Percentiles rank a stretch among this genome's conserved stretches.
phyloP scores from a whole-genome alignment of 2,888 invertebrate genomes.

The Choristoneura rosaceana region DNA sequence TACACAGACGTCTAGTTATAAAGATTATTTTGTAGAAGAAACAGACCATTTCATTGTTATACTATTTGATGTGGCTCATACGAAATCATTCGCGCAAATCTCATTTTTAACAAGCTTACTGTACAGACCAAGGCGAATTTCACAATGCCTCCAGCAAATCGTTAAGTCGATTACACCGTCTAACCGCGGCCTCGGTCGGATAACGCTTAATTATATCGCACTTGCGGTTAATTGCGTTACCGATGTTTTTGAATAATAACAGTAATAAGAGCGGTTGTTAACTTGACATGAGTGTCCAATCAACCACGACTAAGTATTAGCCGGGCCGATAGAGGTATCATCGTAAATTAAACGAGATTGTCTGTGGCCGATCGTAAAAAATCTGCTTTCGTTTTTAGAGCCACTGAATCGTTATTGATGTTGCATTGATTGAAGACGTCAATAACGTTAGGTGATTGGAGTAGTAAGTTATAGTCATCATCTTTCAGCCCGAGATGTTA shows the following conservation, averaged over 20 bases:
- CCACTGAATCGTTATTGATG: conserved; percentile 31
- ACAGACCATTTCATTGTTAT: no score
- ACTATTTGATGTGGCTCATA: no score
- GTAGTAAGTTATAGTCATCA: conserved; percentile 14
- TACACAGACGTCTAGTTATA: no score
- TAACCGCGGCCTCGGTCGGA: conserved; percentile 43
- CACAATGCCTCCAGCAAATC: conserved; percentile 42
- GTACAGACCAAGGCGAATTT: conserved; percentile 32
- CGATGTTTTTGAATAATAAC: conserved; percentile 44
- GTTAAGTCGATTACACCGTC: conserved; percentile 44
- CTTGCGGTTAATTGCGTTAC: conserved; percentile 44
- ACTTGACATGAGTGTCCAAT: conserved; percentile 34
- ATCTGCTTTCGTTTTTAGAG: conserved; percentile 41
- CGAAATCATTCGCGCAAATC: neutral
- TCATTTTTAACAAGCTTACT: conserved; percentile 5
- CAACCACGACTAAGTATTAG: conserved; percentile 35
- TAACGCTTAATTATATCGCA: conserved; percentile 45
- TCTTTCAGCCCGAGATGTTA: neutral
- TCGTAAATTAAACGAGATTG: conserved; percentile 37
- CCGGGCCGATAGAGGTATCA: conserved; percentile 26
- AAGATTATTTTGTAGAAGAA: no score
- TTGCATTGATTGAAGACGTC: conserved; percentile 25
- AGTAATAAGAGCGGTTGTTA: conserved; percentile 43
- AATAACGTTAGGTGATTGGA: conserved; percentile 27
- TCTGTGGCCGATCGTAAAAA: conserved; percentile 20